A percentile compares a stretch with the other conserved stretches of the same genome.
phyloP scores from a whole-genome alignment of 1,140 invertebrate genomes.

The Drosophila sproati region DNA sequence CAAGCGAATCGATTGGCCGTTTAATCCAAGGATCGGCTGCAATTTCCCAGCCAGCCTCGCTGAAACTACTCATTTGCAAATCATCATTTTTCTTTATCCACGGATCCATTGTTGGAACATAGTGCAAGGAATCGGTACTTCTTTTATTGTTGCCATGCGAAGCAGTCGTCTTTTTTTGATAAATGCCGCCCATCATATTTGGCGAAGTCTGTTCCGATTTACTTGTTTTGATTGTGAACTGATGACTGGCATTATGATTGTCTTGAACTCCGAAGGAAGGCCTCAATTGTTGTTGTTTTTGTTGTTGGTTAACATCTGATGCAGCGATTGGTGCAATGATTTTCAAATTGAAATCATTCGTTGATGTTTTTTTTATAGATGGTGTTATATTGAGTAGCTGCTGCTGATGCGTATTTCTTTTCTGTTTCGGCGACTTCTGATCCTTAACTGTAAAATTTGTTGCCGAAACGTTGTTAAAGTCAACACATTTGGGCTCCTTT shows the following conservation, averaged over 20 bases:
- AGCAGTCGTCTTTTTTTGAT: slow-evolving; percentile 50
- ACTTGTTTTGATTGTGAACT: slow-evolving; percentile 52
- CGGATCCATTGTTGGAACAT: slow-evolving; percentile 73
- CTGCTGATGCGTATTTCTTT: slow-evolving; percentile 10
- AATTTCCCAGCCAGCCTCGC: slow-evolving; percentile 19
- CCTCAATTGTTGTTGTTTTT: slow-evolving; percentile 15
- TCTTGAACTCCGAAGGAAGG: slow-evolving; percentile 40
- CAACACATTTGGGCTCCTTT: slow-evolving; percentile 15
- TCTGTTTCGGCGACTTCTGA: background rate
- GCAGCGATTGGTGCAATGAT: slow-evolving; percentile 20
- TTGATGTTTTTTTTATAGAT: slow-evolving; percentile 17
- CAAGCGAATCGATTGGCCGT: slow-evolving; percentile 38
- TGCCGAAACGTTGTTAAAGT: slow-evolving; percentile 1
- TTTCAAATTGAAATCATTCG: slow-evolving; percentile 34
- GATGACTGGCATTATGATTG: slow-evolving; percentile 54
- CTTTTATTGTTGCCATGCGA: slow-evolving; percentile 67
- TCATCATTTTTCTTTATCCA: slow-evolving; percentile 82
- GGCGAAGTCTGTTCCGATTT: slow-evolving; percentile 83
- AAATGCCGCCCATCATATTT: slow-evolving; percentile 61
- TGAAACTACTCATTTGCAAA: slow-evolving; percentile 9
- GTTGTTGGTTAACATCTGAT: slow-evolving; percentile 44
- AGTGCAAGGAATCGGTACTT: slow-evolving; percentile 73
- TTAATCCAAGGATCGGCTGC: slow-evolving; percentile 67
- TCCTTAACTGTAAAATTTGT: slow-evolving; percentile 5
- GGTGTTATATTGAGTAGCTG: background rate